Evolutionary conservation across 2,888 invertebrate species (phyloP).

Genomic region (Palloptera scutellata): DNA sequence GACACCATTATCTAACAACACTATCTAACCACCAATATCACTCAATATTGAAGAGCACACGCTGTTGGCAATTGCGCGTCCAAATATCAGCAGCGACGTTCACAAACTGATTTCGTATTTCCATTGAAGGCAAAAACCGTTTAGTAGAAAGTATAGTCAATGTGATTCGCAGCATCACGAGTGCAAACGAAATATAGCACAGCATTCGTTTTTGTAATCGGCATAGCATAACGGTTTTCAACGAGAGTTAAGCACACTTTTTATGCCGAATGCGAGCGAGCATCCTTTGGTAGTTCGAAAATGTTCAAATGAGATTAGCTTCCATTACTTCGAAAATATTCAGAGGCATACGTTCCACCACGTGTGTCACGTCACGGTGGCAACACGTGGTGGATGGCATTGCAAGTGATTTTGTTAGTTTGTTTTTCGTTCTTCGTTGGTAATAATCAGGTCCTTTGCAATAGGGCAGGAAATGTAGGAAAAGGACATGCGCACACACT

Average conservation of each 20-base stretch:
- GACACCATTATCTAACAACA: no score
- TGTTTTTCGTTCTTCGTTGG: background rate
- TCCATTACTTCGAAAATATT: slow-evolving; percentile 26
- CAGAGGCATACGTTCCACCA: slow-evolving; percentile 52
- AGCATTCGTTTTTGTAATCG: slow-evolving; percentile 31
- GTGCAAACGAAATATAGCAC: slow-evolving; percentile 4
- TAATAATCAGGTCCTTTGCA: slow-evolving; percentile 25
- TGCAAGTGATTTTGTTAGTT: background rate
- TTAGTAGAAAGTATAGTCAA: slow-evolving; percentile 3
- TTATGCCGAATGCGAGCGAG: background rate
- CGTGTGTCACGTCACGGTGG: slow-evolving; percentile 47
- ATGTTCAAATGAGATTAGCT: background rate
- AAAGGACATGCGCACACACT: slow-evolving; percentile 51
- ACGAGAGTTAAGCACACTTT: slow-evolving; percentile 25
- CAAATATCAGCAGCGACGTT: slow-evolving; percentile 54
- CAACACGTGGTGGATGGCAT: slow-evolving; percentile 55
- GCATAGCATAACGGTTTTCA: background rate
- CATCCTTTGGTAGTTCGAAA: slow-evolving; percentile 25
- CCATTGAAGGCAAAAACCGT: slow-evolving; percentile 17
- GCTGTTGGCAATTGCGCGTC: slow-evolving; percentile 39
- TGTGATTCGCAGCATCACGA: slow-evolving; percentile 18
- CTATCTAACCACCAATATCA: no score
- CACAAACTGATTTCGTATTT: slow-evolving; percentile 47
- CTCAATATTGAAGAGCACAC: background rate
- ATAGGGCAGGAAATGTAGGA: slow-evolving; percentile 34